phyloP scores from a whole-genome alignment of 1,140 invertebrate species.

The Holotrichia oblita region DNA sequence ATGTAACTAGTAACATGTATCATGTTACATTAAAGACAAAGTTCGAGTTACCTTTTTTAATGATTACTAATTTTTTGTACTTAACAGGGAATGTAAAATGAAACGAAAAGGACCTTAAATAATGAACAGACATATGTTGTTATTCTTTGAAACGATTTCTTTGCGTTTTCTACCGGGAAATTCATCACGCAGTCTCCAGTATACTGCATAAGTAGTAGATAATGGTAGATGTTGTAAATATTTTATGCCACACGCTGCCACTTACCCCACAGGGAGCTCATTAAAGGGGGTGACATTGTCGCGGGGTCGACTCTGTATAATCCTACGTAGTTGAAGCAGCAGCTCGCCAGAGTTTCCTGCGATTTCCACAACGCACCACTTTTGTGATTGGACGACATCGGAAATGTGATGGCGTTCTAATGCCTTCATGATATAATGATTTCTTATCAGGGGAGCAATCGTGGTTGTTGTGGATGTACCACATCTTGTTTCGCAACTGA shows the following conservation, averaged over 20 bases:
- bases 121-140: conserved; percentile 49
- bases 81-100: background rate
- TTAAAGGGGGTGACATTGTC: conserved; percentile 47
- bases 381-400: conserved; percentile 49
- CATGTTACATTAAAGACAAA: background rate
- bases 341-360: conserved; percentile 45
- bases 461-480: conserved; percentile 11
- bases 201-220: conserved; percentile 46
- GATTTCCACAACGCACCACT: conserved; percentile 48
- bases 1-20: background rate
- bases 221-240: conserved; percentile 51
- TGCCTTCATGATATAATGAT: conserved; percentile 48
- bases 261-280: conserved; percentile 47
- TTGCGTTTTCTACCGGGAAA: conserved; percentile 42
- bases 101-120: conserved; percentile 39
- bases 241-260: conserved; percentile 44
- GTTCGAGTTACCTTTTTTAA: background rate
- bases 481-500: background rate
- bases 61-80: background rate
- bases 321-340: background rate
- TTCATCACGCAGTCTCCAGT: conserved; percentile 44
- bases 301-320: conserved; percentile 15
- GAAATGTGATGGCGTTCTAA: conserved; percentile 50
- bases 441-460: conserved; percentile 46
- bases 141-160: conserved; percentile 46